These are phyloP conservation scores for Thamnaconus septentrionalis DNA, from an alignment of 2,113 vertebrate species.

Conservation along the genomic window DNA sequence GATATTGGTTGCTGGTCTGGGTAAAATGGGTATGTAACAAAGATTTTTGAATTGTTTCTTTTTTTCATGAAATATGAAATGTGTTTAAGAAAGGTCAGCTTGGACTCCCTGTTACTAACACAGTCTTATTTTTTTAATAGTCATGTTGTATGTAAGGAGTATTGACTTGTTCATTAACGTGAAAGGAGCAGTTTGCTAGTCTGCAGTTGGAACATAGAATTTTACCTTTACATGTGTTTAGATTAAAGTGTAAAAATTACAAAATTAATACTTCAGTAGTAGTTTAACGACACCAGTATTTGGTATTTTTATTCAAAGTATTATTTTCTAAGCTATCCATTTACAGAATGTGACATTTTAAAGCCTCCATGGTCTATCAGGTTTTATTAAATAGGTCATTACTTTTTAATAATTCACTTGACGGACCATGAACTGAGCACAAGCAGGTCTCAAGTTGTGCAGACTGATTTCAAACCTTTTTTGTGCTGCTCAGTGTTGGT, in stretches of 20 bases:
- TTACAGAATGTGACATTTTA: not conserved
- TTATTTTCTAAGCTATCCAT: too few relatives aligned
- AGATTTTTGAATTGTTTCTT: not conserved
- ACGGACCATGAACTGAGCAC: not conserved
- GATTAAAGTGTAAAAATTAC: too few relatives aligned
- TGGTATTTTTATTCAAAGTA: too few relatives aligned
- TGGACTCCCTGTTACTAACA: not conserved
- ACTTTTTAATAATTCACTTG: conserved; percentile 8
- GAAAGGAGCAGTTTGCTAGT: too few relatives aligned
- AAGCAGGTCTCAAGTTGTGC: not conserved
- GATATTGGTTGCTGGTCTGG: conserved; percentile 86
- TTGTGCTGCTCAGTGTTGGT: conserved; percentile 10
- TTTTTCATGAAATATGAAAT: not conserved
- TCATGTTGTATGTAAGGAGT: not conserved
- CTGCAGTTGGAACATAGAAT: too few relatives aligned
- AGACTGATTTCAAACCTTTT: not conserved
- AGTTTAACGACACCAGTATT: too few relatives aligned
- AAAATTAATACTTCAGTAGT: too few relatives aligned
- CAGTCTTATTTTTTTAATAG: not conserved
- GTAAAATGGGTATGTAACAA: conserved; percentile 84
- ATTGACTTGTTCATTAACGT: too few relatives aligned
- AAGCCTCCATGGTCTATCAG: not conserved
- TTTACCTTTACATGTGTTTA: too few relatives aligned
- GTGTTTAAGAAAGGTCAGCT: not conserved
- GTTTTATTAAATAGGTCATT: conserved; percentile 18